A percentile compares a stretch with the other conserved stretches of the same genome.
Evolutionary conservation across 2,113 vertebrate species (phyloP).

Genomic region (Zosterops hypoxanthus): DNA sequence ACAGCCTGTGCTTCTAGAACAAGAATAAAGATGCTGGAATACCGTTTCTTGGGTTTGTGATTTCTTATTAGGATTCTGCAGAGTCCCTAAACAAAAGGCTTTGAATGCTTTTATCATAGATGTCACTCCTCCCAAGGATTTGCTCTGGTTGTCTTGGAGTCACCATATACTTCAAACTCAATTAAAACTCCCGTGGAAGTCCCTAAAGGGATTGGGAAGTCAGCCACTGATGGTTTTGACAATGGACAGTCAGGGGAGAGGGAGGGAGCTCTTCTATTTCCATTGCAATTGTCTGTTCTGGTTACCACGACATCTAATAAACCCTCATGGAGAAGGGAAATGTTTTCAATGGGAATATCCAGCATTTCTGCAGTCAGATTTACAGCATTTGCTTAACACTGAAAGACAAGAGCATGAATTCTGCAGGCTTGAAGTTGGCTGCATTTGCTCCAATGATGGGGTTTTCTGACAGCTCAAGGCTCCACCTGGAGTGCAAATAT

Average conservation of each 20-base stretch:
- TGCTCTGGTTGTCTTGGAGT: not conserved
- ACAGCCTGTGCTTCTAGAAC: not conserved
- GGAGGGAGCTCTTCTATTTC: not conserved
- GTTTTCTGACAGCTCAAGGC: not conserved
- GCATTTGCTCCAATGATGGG: rapidly evolving
- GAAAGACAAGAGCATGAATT: not conserved
- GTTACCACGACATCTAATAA: not conserved
- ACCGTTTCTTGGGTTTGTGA: not conserved
- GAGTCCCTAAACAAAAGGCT: not conserved
- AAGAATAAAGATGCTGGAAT: not conserved
- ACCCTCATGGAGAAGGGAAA: not conserved
- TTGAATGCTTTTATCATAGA: not conserved
- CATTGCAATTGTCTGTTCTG: not conserved
- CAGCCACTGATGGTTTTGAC: not conserved
- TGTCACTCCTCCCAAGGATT: not conserved
- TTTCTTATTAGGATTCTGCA: not conserved
- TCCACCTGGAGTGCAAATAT: constrained; percentile 13
- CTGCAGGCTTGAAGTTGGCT: not conserved
- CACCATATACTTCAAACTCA: not conserved
- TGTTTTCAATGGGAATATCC: not conserved
- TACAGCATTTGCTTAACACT: not conserved
- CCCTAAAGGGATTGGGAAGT: not conserved
- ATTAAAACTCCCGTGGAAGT: not conserved
- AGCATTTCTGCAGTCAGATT: not conserved
- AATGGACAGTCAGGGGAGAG: not conserved